A percentile compares a stretch with the other conserved stretches of the same genome.
Evolutionary conservation across 2,113 vertebrate species (phyloP).

Genomic region (Madoqua kirkii): DNA sequence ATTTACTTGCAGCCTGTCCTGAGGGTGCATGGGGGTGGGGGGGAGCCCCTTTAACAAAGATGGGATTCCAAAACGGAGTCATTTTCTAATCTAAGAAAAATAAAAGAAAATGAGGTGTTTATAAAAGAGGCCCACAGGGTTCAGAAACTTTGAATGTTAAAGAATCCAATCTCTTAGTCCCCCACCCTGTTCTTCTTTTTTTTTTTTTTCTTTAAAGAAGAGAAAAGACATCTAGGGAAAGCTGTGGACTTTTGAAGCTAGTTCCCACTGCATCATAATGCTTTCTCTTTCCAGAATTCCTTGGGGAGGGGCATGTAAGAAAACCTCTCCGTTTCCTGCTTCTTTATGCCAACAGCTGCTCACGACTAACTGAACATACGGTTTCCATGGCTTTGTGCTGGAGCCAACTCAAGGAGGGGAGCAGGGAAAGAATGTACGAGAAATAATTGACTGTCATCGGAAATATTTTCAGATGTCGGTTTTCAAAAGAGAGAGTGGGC

Average conservation of each 20-base stretch:
- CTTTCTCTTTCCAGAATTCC: constrained; percentile 50
- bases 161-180: background rate
- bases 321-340: constrained; percentile 30
- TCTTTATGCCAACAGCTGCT: constrained; percentile 19
- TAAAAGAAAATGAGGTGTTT: background rate
- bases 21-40: background rate
- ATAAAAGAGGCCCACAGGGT: background rate
- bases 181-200: background rate
- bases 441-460: constrained; percentile 54
- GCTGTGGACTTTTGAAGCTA: background rate
- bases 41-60: background rate
- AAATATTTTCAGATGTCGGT: constrained; percentile 59
- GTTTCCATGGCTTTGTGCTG: constrained; percentile 38
- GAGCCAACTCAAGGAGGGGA: constrained; percentile 21
- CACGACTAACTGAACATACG: background rate
- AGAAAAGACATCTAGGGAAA: constrained; percentile 1
- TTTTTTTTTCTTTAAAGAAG: background rate
- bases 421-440: constrained; percentile 30
- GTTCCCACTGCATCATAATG: background rate
- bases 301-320: background rate
- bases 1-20: too few species aligned
- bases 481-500: constrained; percentile 27
- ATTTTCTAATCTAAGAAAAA: background rate
- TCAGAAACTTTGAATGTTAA: background rate
- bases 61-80: background rate